These are phyloP conservation scores for Podarcis cretensis DNA, from an alignment of 2,113 vertebrate species.

Conservation along the genomic window DNA sequence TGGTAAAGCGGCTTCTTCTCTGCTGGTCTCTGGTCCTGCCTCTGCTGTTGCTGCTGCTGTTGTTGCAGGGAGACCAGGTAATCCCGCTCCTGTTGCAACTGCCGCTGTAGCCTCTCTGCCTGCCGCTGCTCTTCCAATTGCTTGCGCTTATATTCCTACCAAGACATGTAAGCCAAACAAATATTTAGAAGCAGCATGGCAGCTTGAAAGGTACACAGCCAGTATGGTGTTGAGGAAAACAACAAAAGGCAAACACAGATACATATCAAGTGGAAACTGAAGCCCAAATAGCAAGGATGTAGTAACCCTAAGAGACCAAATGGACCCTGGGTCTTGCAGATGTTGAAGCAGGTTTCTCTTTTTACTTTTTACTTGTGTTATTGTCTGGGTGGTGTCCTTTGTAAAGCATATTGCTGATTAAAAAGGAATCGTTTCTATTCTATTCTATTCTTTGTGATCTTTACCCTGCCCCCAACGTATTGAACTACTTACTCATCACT, in stretches of 20 bases:
- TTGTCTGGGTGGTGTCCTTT: background rate
- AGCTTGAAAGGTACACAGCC: background rate
- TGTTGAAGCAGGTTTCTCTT: background rate
- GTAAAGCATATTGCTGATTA: background rate
- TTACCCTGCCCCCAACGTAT: no score
- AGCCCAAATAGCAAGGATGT: constrained; percentile 1
- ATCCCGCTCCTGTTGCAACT: constrained; percentile 95
- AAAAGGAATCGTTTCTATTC: background rate
- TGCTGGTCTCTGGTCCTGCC: constrained; percentile 85
- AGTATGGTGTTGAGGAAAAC: accelerated
- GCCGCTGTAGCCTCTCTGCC: constrained; percentile 94
- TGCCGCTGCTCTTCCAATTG: constrained; percentile 98
- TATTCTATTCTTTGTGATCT: background rate
- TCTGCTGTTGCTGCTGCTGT: constrained; percentile 79
- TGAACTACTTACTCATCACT: background rate
- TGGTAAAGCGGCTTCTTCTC: constrained; percentile 98
- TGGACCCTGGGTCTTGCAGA: background rate
- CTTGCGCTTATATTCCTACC: constrained; percentile 97
- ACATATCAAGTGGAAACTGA: background rate
- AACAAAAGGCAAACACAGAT: background rate
- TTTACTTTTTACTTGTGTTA: background rate
- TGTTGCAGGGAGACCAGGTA: constrained; percentile 95
- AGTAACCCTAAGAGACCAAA: constrained; percentile 17
- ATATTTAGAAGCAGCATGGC: constrained; percentile 25
- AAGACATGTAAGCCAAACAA: background rate